phyloP scores from a whole-genome alignment of 2,113 vertebrate genomes.

The Spizaetus ornatus region DNA sequence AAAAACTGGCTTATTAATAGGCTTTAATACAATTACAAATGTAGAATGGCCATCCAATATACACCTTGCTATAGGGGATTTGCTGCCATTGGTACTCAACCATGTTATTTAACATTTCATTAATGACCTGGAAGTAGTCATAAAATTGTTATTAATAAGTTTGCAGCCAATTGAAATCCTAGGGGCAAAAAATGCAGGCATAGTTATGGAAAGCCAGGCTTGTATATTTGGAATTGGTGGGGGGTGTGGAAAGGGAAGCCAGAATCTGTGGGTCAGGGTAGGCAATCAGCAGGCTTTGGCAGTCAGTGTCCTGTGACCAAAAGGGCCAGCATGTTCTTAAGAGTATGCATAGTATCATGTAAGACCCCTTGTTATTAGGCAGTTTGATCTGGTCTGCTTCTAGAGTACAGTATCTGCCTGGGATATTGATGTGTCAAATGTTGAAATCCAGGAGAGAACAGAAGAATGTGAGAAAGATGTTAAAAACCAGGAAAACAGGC shows the following conservation, averaged over 20 bases:
- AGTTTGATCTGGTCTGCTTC: neutral
- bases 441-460: neutral
- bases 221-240: neutral
- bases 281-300: neutral
- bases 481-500: neutral
- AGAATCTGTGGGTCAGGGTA: neutral
- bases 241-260: neutral
- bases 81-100: neutral
- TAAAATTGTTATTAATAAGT: neutral
- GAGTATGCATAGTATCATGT: accelerated
- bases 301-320: neutral
- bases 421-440: neutral
- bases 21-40: neutral
- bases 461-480: neutral
- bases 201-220: neutral
- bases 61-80: neutral
- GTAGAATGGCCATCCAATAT: neutral
- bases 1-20: neutral
- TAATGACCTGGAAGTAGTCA: neutral
- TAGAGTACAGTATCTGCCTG: neutral
- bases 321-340: neutral
- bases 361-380: neutral
- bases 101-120: neutral
- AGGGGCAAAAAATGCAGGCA: neutral
- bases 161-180: neutral